phyloP scores from a whole-genome alignment of 2,113 vertebrate species.

The Tapirus terrestris region DNA sequence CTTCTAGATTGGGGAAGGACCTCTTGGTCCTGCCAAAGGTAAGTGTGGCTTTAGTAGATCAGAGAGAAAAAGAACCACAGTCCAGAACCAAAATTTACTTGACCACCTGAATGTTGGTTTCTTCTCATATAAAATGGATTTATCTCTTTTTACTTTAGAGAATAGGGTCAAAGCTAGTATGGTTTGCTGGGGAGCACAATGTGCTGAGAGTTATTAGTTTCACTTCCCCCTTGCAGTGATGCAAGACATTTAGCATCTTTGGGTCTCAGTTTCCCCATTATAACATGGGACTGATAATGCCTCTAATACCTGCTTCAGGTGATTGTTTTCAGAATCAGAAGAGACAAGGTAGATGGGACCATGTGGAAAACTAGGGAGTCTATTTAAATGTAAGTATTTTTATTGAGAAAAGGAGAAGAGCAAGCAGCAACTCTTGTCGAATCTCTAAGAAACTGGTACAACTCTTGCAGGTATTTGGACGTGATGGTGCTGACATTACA shows the following conservation, averaged over 20 bases:
- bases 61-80: background rate
- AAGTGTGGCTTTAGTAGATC: background rate
- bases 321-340: background rate
- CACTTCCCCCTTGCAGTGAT: background rate
- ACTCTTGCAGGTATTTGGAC: background rate
- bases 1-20: background rate
- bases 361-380: background rate
- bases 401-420: background rate
- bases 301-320: background rate
- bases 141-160: background rate
- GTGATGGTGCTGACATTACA: background rate
- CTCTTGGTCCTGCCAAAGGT: background rate
- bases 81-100: background rate
- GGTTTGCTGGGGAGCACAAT: background rate
- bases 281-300: background rate
- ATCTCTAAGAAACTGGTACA: background rate
- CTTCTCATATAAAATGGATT: background rate
- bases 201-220: background rate
- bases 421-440: background rate
- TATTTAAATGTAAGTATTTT: background rate
- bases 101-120: background rate
- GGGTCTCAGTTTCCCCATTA: background rate
- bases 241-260: background rate
- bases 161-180: background rate
- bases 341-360: background rate